Base-by-base conservation (phyloP, 2,888 invertebrate genomes). In the Hyposoter dolosus region DNA sequence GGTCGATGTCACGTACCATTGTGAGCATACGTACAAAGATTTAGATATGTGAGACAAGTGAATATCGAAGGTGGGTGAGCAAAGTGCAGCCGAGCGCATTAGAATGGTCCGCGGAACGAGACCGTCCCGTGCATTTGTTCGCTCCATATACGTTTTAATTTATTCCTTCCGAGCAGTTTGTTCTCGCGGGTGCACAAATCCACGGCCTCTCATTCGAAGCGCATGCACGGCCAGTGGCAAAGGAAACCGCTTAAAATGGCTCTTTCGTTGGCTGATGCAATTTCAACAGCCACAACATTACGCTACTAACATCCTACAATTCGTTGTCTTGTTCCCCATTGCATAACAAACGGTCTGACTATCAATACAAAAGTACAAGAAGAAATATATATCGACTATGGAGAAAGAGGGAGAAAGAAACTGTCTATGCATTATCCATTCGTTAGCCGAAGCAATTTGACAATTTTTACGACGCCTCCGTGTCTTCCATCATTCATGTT, bases 91-190 rank as follows among this genome's bases (percentile, higher is more conserved):
- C 89, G 89, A 88, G 88, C 89, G 90, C 88, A 89, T 89, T 85
- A 90, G 90, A 90, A 90, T 90, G 87, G 87, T 88, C 88, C 88
- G 87, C 89, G 86, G 89, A 88, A 90, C 89, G 89, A 71, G 45
- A 90, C 89, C 88, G 90, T 89, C 89, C 87, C 88, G 86, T 91
- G 88, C 90, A 89, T 89, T 89, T 88, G 88, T 89, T 88, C 88
- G 89, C 89, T 90, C 89, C 79, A 66, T 86, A 89, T 90, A 77
- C 89, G 88, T 89, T 90, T 91, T 90, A 91, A 92, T 91, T 88
- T 90, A 92, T 92, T 91, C 91, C 88, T 90, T 91, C 89, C 89
- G 88, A 90, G 88, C 88, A 88, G 90, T 91, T 91, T 88, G 88
- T 88, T 86, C 85, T 78, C 87, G 68, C 84, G 77, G 28, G 77